Conservation (phyloP, 2,797 vertebrate species). For the Aulostomus chinensis region DNA sequence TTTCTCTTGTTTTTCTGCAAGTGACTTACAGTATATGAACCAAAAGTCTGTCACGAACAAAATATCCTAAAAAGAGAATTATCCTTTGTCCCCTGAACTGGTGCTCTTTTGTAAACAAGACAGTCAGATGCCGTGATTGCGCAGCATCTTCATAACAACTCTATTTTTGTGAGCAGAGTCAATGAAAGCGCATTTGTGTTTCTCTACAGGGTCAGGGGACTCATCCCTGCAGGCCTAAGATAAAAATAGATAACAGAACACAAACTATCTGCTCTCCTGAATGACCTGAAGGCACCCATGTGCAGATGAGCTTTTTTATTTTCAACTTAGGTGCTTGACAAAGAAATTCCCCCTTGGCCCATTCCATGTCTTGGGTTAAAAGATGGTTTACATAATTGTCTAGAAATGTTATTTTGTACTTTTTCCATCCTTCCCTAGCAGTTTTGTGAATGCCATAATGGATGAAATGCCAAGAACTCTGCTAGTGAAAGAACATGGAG, state of each 20-base stretch:
- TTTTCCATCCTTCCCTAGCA: constrained; percentile 14
- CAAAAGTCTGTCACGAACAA: neutral
- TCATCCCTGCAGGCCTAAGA: constrained; percentile 41
- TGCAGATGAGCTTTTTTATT: constrained; percentile 57
- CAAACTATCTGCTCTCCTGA: constrained; percentile 51
- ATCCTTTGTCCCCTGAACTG: constrained; percentile 25
- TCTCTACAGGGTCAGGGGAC: constrained; percentile 64
- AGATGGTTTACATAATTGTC: constrained; percentile 48
- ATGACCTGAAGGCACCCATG: constrained; percentile 60
- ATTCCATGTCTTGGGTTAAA: constrained; percentile 26
- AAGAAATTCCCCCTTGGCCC: constrained; percentile 33
- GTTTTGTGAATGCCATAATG: constrained; percentile 22
- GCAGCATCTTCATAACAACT: constrained; percentile 56
- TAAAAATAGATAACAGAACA: constrained; percentile 69
- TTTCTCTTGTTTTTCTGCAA: neutral
- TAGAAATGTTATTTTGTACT: neutral
- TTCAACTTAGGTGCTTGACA: constrained; percentile 44
- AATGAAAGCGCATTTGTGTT: constrained; percentile 72
- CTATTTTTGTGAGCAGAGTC: constrained; percentile 52
- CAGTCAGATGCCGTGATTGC: constrained; percentile 66
- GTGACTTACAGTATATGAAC: neutral
- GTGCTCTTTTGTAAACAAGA: constrained; percentile 46
- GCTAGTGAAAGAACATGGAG: constrained; percentile 9
- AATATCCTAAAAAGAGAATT: constrained; percentile 31
- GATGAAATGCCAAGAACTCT: constrained; percentile 16